Base-by-base conservation (phyloP, 1,140 invertebrate genomes). In the Telenomus remus region DNA sequence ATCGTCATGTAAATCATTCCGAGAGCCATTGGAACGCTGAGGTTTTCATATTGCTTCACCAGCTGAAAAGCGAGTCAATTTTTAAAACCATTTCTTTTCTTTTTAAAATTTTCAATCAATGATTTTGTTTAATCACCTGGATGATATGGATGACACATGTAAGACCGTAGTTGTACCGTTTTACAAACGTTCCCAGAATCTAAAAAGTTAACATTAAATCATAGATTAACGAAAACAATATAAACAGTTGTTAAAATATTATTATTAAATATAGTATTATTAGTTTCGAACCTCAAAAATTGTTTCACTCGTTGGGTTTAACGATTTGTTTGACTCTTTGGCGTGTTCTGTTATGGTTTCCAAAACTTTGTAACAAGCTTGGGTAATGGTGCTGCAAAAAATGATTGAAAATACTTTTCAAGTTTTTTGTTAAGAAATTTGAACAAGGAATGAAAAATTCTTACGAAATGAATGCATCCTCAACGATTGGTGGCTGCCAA, bases 401-500 rank as follows among this genome's bases (percentile, higher is more conserved):
- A 48, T 35, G n/a, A n/a, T n/a, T n/a, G n/a, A n/a, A n/a, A n/a
- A n/a, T n/a, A n/a, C n/a, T n/a, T n/a, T n/a, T n/a, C n/a, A n/a
- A n/a, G n/a, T n/a, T n/a, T n/a, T n/a, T n/a, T n/a, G 16, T 48
- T 42, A 54, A 43, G 14, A 27, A 14, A 35, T 6, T 35, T n/a
- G n/a, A n/a, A 35, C 10, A 35, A 35, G 10, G 5, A 35, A 35
- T 35, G 8, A 37, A 33, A 55, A 61, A 35, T 34, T 84, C 89
- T 90, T 88, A 95, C 93, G 91, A 91, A n/a, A 96, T 90, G 90
- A 96, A 96, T 74, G 93, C 91, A 79, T 95, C 93, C 80, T 97
- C 95, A 46, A 92, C 91, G 14, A 96, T 89, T 4, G 94, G 94
- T 46, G 95, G 94, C 79, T 91, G 90, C 94, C 94, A 97, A 0